Conservation (phyloP, 92 coral and sea anemone species). For the Plumapathes pennacea region DNA sequence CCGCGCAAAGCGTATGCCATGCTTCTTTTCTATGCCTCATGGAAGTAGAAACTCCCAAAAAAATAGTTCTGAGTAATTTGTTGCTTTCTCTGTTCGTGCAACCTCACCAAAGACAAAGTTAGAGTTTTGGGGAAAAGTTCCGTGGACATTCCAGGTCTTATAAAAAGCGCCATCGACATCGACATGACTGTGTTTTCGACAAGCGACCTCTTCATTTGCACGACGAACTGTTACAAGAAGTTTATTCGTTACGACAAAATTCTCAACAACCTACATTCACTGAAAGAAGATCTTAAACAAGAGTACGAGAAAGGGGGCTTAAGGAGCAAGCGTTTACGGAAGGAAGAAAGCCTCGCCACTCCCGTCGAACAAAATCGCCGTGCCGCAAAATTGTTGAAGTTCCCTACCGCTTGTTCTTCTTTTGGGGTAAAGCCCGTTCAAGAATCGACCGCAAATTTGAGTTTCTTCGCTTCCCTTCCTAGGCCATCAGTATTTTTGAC, state of each 20-base stretch:
- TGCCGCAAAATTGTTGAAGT: conserved; percentile 38
- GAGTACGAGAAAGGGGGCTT: conserved; percentile 11
- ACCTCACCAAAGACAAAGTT: conserved; percentile 9
- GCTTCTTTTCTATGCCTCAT: background rate
- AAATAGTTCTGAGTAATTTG: conserved; percentile 5
- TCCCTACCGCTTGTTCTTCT: conserved; percentile 58
- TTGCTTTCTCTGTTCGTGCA: conserved; percentile 32
- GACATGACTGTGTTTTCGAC: conserved; percentile 23
- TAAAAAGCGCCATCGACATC: conserved; percentile 32
- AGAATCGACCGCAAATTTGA: conserved; percentile 1
- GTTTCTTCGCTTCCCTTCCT: conserved; percentile 11
- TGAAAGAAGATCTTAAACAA: conserved; percentile 27
- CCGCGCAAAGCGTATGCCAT: conserved; percentile 1
- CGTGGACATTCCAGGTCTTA: conserved; percentile 31
- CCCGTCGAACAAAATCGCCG: background rate
- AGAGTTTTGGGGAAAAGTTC: conserved; percentile 46
- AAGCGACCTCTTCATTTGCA: conserved; percentile 46
- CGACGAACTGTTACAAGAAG: conserved; percentile 23
- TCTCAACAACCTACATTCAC: conserved; percentile 1
- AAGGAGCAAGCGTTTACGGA: conserved; percentile 18
- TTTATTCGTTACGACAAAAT: conserved; percentile 13
- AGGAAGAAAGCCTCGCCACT: background rate
- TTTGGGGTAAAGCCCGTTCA: conserved; percentile 4
- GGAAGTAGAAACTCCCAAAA: conserved; percentile 25
- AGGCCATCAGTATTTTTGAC: conserved; percentile 7